Base-by-base conservation (phyloP, 2,113 vertebrate genomes). In the Mola mola region DNA sequence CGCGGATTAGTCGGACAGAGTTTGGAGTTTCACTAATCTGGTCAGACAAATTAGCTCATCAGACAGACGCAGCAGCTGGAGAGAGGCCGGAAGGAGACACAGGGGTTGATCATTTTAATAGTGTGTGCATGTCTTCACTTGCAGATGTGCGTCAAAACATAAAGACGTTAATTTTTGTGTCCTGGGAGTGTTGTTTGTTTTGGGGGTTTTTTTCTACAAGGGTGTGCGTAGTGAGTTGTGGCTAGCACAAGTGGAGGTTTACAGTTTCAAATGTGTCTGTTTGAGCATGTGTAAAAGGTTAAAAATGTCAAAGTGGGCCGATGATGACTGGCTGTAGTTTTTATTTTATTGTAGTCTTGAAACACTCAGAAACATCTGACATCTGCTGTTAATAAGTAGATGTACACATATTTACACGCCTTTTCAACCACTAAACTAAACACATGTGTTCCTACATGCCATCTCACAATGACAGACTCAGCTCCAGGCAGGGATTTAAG, bases 301-400 rank as follows among this genome's bases (percentile, higher is more conserved):
- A 29, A 31, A 50, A 41, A 41, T 0, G 9, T 4, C 40, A 34
- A 40, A 40, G 24, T 9, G 3, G 1, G 34, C 20, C 8, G 9
- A 25, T 63, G 20, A 76, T 58, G 22, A 66, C 42, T 29, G 17
- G 44, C 49, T 25, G 47, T n/a, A n/a, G n/a, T 28, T 73, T 59
- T 17, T 58, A 68, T 62, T 46, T 57, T 26, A 59, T 60, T 4
- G 3, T 15, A 19, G 31, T 48, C 21, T 57, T 7, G 44, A 62
- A 36, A 48, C 33, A 53, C 53, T 29, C 19, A 22, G 63, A 64
- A 75, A 80, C 77, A 79, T 56, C 85, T 81, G 82, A 83, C 37
- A 17, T 9, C 56, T 7, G 1, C 2, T 25, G 9, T 49, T 85
- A 87, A 88, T 85, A 55, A 82, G 49, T 26, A 58, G 50, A 84